Conservation (phyloP, 2,797 vertebrate species). For the Micromesistius poutassou region DNA sequence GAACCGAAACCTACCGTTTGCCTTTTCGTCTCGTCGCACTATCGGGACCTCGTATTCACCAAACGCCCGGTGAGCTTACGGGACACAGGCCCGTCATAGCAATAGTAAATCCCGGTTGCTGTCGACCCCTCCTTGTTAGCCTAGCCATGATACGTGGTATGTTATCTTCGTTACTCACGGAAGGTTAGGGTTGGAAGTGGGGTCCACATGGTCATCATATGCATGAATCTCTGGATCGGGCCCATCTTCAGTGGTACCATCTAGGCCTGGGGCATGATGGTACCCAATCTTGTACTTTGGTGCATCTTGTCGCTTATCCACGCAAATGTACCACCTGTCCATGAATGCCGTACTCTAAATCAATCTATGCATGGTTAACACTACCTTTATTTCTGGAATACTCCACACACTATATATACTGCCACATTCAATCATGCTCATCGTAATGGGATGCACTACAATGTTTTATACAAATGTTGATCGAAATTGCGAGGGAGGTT, state of each 20-base stretch:
- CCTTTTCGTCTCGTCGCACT: conserved; percentile 59
- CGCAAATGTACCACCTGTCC: conserved; percentile 31
- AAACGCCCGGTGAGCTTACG: conserved; percentile 35
- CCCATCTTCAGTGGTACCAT: conserved; percentile 28
- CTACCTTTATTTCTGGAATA: conserved; percentile 52
- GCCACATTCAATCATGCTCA: conserved; percentile 48
- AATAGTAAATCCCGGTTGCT: conserved; percentile 73
- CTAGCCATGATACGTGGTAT: conserved; percentile 31
- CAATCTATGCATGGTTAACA: conserved; percentile 69
- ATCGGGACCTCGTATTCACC: conserved; percentile 46
- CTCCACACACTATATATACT: conserved; percentile 51
- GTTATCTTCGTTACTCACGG: conserved; percentile 29
- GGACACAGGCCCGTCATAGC: conserved; percentile 49
- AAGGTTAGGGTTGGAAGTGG: conserved; percentile 7
- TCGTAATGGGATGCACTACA: conserved; percentile 19
- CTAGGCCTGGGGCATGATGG: conserved; percentile 33
- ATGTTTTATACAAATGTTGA: background rate
- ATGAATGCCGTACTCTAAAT: conserved; percentile 45
- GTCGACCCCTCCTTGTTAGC: conserved; percentile 51
- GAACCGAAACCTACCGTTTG: conserved; percentile 62
- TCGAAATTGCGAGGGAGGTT: background rate
- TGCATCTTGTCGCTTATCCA: conserved; percentile 38
- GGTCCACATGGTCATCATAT: conserved; percentile 59
- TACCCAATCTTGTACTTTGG: conserved; percentile 24
- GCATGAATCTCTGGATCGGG: conserved; percentile 54